Conservation (phyloP, 2,797 vertebrate species). For the Enteromius thamalakanensis region DNA sequence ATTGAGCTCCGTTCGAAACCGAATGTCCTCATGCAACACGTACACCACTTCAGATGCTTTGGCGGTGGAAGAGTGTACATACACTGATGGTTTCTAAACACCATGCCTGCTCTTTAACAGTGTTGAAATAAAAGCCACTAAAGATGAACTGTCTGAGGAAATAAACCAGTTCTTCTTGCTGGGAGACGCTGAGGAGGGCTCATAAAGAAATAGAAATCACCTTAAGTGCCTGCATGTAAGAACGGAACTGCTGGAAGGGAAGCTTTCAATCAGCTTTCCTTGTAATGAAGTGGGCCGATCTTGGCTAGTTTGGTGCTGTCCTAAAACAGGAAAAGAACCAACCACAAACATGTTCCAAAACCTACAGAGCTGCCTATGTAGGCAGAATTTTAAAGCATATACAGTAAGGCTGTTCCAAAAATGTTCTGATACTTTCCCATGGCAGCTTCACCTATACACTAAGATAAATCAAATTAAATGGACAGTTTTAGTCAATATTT, state of each 20-base stretch:
- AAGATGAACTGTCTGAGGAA: slow-evolving; percentile 64
- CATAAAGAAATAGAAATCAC: slow-evolving; percentile 73
- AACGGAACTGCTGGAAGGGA: slow-evolving; percentile 75
- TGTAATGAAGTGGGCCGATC: neutral
- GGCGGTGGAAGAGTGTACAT: slow-evolving; percentile 2
- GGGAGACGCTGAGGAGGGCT: slow-evolving; percentile 61
- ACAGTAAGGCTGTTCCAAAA: slow-evolving; percentile 13
- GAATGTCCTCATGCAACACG: slow-evolving; percentile 12
- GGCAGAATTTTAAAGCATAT: slow-evolving; percentile 21
- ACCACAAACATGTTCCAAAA: slow-evolving; percentile 14
- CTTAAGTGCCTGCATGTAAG: slow-evolving; percentile 74
- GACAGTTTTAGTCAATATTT: neutral
- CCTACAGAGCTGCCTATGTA: neutral
- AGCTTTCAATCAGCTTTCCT: slow-evolving; percentile 65
- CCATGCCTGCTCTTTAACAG: slow-evolving; percentile 13
- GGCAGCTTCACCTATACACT: neutral
- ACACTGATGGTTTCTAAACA: slow-evolving; percentile 10
- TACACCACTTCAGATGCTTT: slow-evolving; percentile 5
- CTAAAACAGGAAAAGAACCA: neutral
- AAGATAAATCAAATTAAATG: neutral
- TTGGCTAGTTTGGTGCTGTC: slow-evolving; percentile 58
- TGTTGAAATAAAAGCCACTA: slow-evolving; percentile 59
- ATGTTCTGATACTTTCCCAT: neutral
- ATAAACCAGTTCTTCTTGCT: slow-evolving; percentile 58
- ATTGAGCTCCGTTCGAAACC: slow-evolving; percentile 15